phyloP scores from a whole-genome alignment of 2,113 vertebrate genomes.

The Ptychochromis oligacanthus region DNA sequence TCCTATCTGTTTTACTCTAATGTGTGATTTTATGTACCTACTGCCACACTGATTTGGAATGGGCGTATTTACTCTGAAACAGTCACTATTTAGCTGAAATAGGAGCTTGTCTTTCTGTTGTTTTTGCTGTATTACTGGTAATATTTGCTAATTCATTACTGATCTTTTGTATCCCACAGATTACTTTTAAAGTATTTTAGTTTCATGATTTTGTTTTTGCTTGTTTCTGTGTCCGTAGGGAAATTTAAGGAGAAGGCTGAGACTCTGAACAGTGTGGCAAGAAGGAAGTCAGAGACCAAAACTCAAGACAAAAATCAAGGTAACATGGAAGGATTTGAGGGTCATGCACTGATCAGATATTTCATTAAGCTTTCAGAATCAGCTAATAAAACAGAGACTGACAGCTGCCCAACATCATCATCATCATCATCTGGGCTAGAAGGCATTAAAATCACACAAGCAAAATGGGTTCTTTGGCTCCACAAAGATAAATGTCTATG shows the following conservation, averaged over 20 bases:
- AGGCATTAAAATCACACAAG: not conserved
- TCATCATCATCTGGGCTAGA: not conserved
- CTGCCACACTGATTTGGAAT: not conserved
- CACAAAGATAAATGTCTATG: not conserved
- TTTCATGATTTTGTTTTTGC: slow-evolving; percentile 9
- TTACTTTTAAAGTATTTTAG: not conserved
- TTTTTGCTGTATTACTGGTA: not conserved
- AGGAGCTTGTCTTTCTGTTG: not conserved
- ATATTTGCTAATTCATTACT: not conserved
- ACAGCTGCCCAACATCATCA: not conserved
- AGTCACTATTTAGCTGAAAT: not conserved
- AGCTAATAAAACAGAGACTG: not conserved
- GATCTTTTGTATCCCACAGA: not conserved
- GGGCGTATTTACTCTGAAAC: not conserved
- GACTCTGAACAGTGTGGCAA: slow-evolving; percentile 82
- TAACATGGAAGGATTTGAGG: slow-evolving; percentile 65
- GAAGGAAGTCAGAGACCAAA: slow-evolving; percentile 77
- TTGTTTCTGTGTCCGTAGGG: slow-evolving; percentile 77
- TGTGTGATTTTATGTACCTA: not conserved
- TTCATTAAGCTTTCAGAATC: not conserved
- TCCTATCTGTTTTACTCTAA: not conserved
- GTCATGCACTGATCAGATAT: not conserved
- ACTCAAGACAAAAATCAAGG: slow-evolving; percentile 81
- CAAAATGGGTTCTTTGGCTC: not conserved
- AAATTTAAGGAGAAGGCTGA: slow-evolving; percentile 88